These are phyloP conservation scores for Tinea pellionella DNA, from an alignment of 2,888 invertebrate species.

Conservation along the genomic window DNA sequence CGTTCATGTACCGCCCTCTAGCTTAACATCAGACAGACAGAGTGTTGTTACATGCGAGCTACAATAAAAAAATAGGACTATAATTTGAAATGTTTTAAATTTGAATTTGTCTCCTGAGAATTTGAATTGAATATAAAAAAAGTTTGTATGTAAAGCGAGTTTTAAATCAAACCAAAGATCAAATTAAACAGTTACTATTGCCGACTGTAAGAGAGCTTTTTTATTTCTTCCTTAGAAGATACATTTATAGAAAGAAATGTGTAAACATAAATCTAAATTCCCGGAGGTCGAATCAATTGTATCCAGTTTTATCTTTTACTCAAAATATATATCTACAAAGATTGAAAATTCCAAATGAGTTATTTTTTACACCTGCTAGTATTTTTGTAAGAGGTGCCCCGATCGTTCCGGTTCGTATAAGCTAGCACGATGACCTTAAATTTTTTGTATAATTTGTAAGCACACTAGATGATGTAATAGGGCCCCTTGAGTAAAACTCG, in stretches of 20 bases:
- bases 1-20: too few relatives aligned
- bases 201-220: background rate
- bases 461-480: conserved; percentile 45
- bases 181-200: background rate
- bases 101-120: too few relatives aligned
- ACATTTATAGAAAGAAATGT: background rate
- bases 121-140: too few relatives aligned
- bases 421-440: conserved; percentile 64
- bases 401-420: conserved; percentile 59
- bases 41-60: too few relatives aligned
- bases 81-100: too few relatives aligned
- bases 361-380: conserved; percentile 11
- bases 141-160: too few relatives aligned
- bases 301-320: background rate
- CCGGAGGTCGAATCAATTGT: background rate
- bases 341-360: conserved; percentile 1
- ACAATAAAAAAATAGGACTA: too few relatives aligned
- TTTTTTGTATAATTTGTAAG: conserved; percentile 34
- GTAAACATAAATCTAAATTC: background rate
- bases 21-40: too few relatives aligned
- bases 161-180: too few relatives aligned
- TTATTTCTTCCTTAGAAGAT: background rate
- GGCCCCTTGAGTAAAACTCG: conserved; percentile 42
- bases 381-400: background rate
- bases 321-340: background rate